Percentiles rank a stretch among this genome's conserved stretches.
phyloP scores from a whole-genome alignment of 2,797 vertebrate species.

The Chrosomus eos region DNA sequence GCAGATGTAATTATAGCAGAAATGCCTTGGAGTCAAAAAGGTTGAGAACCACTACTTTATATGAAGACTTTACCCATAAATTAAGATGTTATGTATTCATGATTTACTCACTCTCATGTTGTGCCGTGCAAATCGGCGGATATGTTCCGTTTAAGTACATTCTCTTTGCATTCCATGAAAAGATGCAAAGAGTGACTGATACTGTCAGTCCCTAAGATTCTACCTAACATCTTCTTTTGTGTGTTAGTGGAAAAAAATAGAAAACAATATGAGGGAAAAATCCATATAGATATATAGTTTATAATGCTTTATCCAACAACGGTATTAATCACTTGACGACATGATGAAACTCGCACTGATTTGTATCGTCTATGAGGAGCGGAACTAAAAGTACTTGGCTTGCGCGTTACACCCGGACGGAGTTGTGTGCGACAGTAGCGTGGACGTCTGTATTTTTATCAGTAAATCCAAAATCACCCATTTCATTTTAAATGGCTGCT shows the following conservation, averaged over 20 bases:
- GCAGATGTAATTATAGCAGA: neutral
- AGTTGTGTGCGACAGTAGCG: slow-evolving; percentile 27
- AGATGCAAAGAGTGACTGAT: neutral
- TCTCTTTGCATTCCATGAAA: neutral
- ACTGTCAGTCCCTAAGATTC: neutral
- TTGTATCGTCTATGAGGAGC: neutral
- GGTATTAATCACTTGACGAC: neutral
- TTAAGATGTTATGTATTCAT: neutral
- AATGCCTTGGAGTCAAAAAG: neutral
- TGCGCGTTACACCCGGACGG: slow-evolving; percentile 14
- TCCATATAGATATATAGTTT: neutral
- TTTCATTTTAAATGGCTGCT: slow-evolving; percentile 53
- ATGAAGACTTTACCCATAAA: neutral
- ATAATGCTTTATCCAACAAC: neutral
- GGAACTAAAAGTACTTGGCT: slow-evolving; percentile 13
- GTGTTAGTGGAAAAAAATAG: neutral
- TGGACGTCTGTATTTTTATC: slow-evolving; percentile 23
- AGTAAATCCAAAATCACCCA: neutral
- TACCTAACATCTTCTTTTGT: neutral
- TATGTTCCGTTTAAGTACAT: neutral
- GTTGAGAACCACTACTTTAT: neutral
- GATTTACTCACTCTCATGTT: neutral
- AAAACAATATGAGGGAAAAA: neutral
- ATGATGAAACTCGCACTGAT: neutral
- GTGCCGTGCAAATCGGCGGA: neutral